Base-by-base conservation (phyloP, 2,888 invertebrate genomes). In the Dryobotodes eremita region DNA sequence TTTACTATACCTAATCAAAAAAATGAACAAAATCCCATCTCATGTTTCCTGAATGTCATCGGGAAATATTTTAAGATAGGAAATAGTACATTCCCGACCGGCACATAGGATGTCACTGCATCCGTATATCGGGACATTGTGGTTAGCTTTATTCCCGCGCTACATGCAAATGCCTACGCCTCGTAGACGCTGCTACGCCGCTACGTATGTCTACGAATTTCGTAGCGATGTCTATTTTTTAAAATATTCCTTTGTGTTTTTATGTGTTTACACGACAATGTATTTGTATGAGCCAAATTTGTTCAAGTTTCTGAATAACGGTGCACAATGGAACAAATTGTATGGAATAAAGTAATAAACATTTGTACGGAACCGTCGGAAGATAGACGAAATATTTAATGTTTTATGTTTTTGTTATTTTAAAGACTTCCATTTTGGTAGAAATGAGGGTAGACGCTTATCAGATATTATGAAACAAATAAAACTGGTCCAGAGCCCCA, bases 241-340 rank as follows among this genome's bases (percentile, higher is more conserved):
- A n/a, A 83, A 81, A 82, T 73, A 76, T 80, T 80, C 36, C 61
- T 88, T 85, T 74, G 71, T 80, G 50, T 76, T 85, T 83, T 86
- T 79, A 72, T 79, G 42, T 71, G 69, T 73, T 82, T 71, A 82
- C 82, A 77, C 75, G 70, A 85, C 71, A 74, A 64, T 80, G 64
- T 82, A 77, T 86, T 80, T 85, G 48, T 79, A 66, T 62, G 66
- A 73, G 59, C 55, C 64, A 75, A 75, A 82, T 88, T 88, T 86
- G 79, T 83, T 79, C 77, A 69, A 83, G 72, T 85, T 83, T 73
- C 11, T 86, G 86, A 75, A 85, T 73, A 83, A 86, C 68, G 61
- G 64, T 62, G 64, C 61, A 84, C 80, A 86, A 87, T 82, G 70
- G 70, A 84, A 65, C 74, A 84, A 86, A 88, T 86, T 88, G 80